These are phyloP conservation scores for Acanthopleura granulata DNA, from an alignment of 2,888 invertebrate genomes.

Conservation along the genomic window DNA sequence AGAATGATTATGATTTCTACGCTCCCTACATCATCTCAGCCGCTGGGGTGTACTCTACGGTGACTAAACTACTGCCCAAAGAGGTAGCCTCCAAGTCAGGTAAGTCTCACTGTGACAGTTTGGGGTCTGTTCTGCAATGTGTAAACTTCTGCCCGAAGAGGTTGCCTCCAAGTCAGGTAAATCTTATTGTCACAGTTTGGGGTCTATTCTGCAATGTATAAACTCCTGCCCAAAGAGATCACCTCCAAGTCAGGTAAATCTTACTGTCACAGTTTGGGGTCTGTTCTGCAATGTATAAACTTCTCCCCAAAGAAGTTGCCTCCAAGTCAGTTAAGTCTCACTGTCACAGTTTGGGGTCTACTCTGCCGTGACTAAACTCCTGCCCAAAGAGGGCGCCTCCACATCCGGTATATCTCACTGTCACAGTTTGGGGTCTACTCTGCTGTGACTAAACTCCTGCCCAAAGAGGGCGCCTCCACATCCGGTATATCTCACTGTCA, in stretches of 20 bases:
- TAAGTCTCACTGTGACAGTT: slow-evolving; percentile 36
- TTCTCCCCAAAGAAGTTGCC: slow-evolving; percentile 59
- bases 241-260: slow-evolving; percentile 61
- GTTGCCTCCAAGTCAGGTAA: slow-evolving; percentile 36
- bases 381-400: slow-evolving; percentile 58
- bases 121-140: slow-evolving; percentile 62
- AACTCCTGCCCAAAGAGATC: slow-evolving; percentile 56
- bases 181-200: slow-evolving; percentile 38
- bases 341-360: slow-evolving; percentile 40
- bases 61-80: slow-evolving; percentile 55
- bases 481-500: slow-evolving; percentile 48
- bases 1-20: slow-evolving; percentile 48
- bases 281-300: slow-evolving; percentile 58
- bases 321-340: slow-evolving; percentile 54
- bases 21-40: slow-evolving; percentile 64
- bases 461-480: slow-evolving; percentile 55
- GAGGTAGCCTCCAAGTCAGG: slow-evolving; percentile 60
- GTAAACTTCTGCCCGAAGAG: slow-evolving; percentile 54
- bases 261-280: slow-evolving; percentile 9
- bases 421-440: slow-evolving; percentile 48
- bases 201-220: slow-evolving; percentile 59
- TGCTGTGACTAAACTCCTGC: slow-evolving; percentile 61
- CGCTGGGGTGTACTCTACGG: slow-evolving; percentile 63
- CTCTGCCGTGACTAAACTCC: slow-evolving; percentile 61
- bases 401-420: slow-evolving; percentile 53